Conservation (phyloP, 2,797 vertebrate species). For the Diglossa cyanea region DNA sequence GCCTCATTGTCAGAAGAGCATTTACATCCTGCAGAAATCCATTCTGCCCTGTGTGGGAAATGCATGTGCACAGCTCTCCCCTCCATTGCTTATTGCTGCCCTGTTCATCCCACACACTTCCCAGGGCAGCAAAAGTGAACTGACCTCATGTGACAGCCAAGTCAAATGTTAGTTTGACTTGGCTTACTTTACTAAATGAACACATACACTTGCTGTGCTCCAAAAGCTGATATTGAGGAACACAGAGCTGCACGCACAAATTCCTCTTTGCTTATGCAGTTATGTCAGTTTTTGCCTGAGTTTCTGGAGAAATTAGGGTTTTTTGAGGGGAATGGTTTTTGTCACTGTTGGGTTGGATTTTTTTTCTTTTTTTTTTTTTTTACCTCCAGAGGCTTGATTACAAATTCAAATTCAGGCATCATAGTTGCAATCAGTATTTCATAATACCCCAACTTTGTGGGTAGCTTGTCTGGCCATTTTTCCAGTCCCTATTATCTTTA, state of each 20-base stretch:
- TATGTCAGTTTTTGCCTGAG: neutral
- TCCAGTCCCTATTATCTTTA: conserved; percentile 35
- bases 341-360: neutral
- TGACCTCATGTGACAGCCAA: neutral
- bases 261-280: neutral
- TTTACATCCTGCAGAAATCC: neutral
- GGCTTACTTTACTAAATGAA: neutral
- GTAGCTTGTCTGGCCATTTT: conserved; percentile 35
- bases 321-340: neutral
- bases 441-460: conserved; percentile 22
- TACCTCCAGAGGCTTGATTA: neutral
- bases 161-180: neutral
- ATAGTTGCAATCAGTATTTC: conserved; percentile 3
- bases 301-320: neutral
- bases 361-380: neutral
- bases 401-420: neutral
- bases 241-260: neutral
- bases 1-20: neutral
- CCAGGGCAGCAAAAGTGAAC: neutral
- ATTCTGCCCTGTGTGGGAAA: neutral
- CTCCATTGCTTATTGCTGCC: neutral
- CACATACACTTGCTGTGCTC: neutral
- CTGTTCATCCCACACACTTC: neutral
- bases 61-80: fast-evolving
- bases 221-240: neutral